These are phyloP conservation scores for Nomada lathburiana DNA, from an alignment of 2,888 invertebrate genomes.

Conservation along the genomic window DNA sequence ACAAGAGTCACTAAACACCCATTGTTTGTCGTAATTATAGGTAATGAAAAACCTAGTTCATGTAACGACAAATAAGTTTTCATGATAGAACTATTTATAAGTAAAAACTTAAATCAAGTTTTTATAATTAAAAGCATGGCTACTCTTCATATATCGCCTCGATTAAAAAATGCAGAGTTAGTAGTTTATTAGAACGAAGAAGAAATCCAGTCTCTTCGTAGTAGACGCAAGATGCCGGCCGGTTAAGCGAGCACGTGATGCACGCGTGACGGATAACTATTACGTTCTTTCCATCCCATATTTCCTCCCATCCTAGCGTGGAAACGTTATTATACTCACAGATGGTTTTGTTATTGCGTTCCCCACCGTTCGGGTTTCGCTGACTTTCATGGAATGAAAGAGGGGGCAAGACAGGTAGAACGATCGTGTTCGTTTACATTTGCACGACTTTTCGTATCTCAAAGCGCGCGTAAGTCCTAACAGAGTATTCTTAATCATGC, in stretches of 20 bases:
- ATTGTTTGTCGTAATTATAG: too few relatives aligned
- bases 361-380: conserved; percentile 4
- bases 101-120: not conserved
- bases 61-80: too few relatives aligned
- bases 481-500: not conserved
- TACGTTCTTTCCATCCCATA: conserved; percentile 19
- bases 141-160: not conserved
- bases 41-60: too few relatives aligned
- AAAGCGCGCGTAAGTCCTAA: too few relatives aligned
- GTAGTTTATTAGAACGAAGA: not conserved
- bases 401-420: not conserved
- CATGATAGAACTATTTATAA: not conserved
- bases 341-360: conserved; percentile 25
- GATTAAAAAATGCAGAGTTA: not conserved
- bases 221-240: conserved; percentile 49
- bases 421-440: conserved; percentile 8
- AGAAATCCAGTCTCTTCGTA: conserved; percentile 15
- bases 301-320: not conserved
- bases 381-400: conserved; percentile 9
- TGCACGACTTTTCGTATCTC: not conserved
- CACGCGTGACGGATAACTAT: conserved; percentile 60
- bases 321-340: not conserved
- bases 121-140: not conserved
- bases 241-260: conserved; percentile 70
- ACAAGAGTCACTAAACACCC: too few relatives aligned